A percentile compares a stretch with the other conserved stretches of the same genome.
Conservation (phyloP, 2,113 vertebrate genomes). For the Enhydra lutris region DNA sequence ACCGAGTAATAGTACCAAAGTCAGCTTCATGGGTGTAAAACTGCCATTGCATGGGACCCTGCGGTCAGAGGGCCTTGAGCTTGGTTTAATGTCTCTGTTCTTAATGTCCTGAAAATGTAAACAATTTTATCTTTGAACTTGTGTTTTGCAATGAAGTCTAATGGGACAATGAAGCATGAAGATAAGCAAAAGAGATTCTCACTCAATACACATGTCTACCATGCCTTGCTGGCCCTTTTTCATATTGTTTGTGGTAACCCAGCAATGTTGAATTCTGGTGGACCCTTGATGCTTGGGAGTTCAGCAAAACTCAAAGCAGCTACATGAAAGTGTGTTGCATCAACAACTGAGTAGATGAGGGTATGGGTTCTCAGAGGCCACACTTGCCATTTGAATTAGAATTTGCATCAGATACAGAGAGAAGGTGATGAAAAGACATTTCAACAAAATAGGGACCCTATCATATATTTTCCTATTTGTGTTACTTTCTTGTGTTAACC, state of each 20-base stretch:
- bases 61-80: background rate
- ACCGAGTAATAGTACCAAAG: background rate
- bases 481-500: background rate
- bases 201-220: rapidly evolving
- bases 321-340: background rate
- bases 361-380: background rate
- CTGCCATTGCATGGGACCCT: too few species aligned
- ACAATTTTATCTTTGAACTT: background rate
- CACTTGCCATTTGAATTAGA: background rate
- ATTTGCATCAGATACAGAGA: background rate
- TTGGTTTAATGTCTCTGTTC: background rate
- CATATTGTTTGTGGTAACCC: too few species aligned
- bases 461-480: background rate
- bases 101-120: background rate
- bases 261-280: background rate
- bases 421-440: background rate
- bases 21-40: background rate
- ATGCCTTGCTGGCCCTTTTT: background rate
- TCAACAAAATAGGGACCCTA: background rate
- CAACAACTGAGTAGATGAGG: background rate
- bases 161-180: background rate
- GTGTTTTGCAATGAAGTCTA: background rate
- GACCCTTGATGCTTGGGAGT: background rate
- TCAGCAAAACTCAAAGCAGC: background rate
- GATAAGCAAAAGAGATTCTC: background rate